Evolutionary conservation across 2,888 invertebrate genomes (phyloP).

Genomic region (Nomada hirtipes): DNA sequence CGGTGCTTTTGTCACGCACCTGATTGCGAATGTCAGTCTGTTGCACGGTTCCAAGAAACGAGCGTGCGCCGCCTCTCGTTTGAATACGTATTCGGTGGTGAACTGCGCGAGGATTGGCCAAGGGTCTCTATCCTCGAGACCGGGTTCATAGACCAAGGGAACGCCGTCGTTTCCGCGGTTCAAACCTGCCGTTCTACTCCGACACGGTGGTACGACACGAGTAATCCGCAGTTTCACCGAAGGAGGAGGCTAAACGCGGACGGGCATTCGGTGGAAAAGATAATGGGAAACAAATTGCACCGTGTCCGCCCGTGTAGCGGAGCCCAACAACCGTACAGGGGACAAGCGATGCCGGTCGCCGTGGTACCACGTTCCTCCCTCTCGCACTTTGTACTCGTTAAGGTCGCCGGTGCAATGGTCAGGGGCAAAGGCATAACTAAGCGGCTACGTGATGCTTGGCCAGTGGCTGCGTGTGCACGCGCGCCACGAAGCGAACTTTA

Average conservation of each 20-base stretch:
- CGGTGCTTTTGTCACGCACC: slow-evolving; percentile 30
- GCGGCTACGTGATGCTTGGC: slow-evolving; percentile 56
- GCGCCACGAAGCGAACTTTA: slow-evolving; percentile 67
- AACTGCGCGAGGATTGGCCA: no score
- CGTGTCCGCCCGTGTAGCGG: slow-evolving; percentile 3
- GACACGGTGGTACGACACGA: no score
- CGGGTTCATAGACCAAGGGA: neutral
- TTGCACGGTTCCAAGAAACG: slow-evolving; percentile 18
- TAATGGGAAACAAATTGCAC: neutral
- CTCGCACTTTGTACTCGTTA: slow-evolving; percentile 55
- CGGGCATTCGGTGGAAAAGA: no score
- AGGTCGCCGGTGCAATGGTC: slow-evolving; percentile 65
- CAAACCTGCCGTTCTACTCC: no score
- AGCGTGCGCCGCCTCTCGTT: neutral
- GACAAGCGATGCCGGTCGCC: neutral
- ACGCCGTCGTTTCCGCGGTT: neutral
- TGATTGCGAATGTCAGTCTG: slow-evolving; percentile 33
- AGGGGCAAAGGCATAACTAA: slow-evolving; percentile 65
- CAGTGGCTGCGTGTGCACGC: slow-evolving; percentile 50
- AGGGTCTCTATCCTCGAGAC: no score
- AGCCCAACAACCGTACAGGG: neutral
- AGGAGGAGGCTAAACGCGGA: no score
- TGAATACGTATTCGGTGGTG: no score
- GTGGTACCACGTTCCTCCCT: slow-evolving; percentile 28
- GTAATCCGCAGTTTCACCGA: no score